Evolutionary conservation across 2,888 invertebrate species (phyloP).

Genomic region (Ceriagrion tenellum): DNA sequence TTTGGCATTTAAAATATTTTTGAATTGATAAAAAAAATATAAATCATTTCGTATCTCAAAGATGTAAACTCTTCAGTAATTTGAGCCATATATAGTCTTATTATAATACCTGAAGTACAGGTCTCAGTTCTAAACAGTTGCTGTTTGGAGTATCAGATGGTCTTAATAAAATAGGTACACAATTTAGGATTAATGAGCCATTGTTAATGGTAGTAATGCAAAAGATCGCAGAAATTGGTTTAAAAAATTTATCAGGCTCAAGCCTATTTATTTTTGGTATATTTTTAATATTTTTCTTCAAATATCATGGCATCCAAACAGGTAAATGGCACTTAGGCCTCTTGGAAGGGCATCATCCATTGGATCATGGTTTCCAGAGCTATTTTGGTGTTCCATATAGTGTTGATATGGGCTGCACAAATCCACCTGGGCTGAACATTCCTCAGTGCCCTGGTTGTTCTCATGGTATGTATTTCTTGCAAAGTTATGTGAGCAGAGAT

Average conservation of each 20-base stretch:
- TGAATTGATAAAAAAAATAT: too few species aligned
- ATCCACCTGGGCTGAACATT: constrained; percentile 70
- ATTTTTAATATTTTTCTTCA: not conserved
- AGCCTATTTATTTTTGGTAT: not conserved
- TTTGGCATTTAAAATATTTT: too few species aligned
- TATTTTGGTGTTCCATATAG: constrained; percentile 74
- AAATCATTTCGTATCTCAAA: too few species aligned
- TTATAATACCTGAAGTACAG: too few species aligned
- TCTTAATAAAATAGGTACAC: too few species aligned
- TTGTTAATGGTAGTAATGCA: too few species aligned
- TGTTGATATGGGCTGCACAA: constrained; percentile 73
- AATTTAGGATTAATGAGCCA: too few species aligned
- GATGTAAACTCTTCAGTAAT: too few species aligned
- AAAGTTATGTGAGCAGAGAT: not conserved
- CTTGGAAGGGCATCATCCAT: constrained; percentile 71
- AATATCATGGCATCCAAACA: not conserved
- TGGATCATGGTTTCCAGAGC: constrained; percentile 72
- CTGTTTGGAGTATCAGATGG: too few species aligned
- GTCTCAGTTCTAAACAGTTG: too few species aligned
- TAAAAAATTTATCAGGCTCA: not conserved
- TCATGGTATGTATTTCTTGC: not conserved
- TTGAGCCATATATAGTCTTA: too few species aligned
- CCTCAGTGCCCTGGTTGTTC: constrained; percentile 65
- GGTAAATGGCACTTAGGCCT: constrained; percentile 74
- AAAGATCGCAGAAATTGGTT: too few species aligned